Evolutionary conservation across 2,113 vertebrate genomes (phyloP).

Genomic region (Poeciliopsis occidentalis): DNA sequence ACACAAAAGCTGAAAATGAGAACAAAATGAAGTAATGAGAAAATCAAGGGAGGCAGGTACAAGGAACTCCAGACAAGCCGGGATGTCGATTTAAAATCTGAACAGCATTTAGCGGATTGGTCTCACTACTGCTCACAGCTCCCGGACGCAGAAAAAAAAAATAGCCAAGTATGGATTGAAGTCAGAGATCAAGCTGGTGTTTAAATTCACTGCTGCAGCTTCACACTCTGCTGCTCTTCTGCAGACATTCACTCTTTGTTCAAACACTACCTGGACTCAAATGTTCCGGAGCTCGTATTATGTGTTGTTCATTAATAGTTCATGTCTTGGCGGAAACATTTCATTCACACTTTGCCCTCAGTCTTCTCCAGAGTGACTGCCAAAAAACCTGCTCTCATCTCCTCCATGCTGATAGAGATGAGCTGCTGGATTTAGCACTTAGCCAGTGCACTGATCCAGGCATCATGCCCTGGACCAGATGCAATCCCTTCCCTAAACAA

Average conservation of each 20-base stretch:
- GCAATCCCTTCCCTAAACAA: constrained; percentile 56
- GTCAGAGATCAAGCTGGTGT: constrained; percentile 33
- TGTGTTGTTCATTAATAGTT: constrained; percentile 23
- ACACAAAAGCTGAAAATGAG: not conserved
- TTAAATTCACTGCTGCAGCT: constrained; percentile 30
- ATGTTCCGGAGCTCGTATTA: constrained; percentile 27
- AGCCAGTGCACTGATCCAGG: constrained; percentile 64
- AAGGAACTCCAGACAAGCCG: not conserved
- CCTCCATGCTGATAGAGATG: constrained; percentile 54
- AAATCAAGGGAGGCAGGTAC: not conserved
- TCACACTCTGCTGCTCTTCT: constrained; percentile 1
- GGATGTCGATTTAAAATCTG: constrained; percentile 23
- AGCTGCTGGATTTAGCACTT: constrained; percentile 62
- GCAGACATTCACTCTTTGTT: not conserved
- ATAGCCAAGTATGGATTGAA: constrained; percentile 28
- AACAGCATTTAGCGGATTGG: constrained; percentile 21
- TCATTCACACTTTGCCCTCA: constrained; percentile 34
- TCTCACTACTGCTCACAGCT: constrained; percentile 5
- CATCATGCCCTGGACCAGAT: constrained; percentile 42
- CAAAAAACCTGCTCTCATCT: constrained; percentile 45
- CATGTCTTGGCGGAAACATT: constrained; percentile 36
- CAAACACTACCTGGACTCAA: constrained; percentile 14
- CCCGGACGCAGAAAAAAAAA: constrained; percentile 21
- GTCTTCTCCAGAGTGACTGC: constrained; percentile 8
- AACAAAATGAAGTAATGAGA: not conserved